These are phyloP conservation scores for Ditula angustiorana DNA, from an alignment of 2,888 invertebrate genomes.

Conservation along the genomic window DNA sequence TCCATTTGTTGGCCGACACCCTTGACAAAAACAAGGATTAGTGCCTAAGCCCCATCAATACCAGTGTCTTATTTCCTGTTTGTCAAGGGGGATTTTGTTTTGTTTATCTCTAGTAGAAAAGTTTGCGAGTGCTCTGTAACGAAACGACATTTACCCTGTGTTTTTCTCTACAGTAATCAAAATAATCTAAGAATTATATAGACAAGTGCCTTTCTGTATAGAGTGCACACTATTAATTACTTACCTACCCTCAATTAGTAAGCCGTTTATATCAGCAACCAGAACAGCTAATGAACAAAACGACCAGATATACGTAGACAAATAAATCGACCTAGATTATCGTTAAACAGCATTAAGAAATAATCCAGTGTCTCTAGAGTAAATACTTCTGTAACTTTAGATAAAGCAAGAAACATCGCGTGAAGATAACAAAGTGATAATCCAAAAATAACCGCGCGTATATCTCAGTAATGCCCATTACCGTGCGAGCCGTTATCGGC, in stretches of 20 bases:
- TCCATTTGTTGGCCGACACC: conserved; percentile 80
- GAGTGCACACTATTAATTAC: too few species aligned
- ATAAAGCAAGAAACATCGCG: conserved; percentile 34
- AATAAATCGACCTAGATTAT: conserved; percentile 31
- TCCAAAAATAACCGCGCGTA: conserved; percentile 25
- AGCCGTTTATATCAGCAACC: conserved; percentile 12
- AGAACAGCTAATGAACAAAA: conserved; percentile 20
- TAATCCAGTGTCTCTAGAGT: conserved; percentile 14
- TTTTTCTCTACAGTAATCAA: too few species aligned
- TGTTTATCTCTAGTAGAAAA: conserved; percentile 49
- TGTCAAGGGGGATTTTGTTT: conserved; percentile 65
- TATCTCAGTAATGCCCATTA: conserved; percentile 38
- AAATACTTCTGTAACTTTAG: conserved; percentile 25
- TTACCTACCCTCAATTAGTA: conserved; percentile 27
- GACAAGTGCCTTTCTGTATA: too few species aligned
- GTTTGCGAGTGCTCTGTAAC: conserved; percentile 6
- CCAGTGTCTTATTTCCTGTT: conserved; percentile 74
- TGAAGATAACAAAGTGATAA: conserved; percentile 33
- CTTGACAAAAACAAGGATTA: conserved; percentile 83
- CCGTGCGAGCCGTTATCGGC: conserved; percentile 32
- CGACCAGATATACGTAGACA: conserved; percentile 15
- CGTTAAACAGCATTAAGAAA: conserved; percentile 21
- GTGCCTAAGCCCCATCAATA: conserved; percentile 69
- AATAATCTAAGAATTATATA: too few species aligned
- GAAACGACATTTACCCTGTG: too few species aligned